Conservation (phyloP, 2,888 invertebrate genomes). For the Megamerina dolium region DNA sequence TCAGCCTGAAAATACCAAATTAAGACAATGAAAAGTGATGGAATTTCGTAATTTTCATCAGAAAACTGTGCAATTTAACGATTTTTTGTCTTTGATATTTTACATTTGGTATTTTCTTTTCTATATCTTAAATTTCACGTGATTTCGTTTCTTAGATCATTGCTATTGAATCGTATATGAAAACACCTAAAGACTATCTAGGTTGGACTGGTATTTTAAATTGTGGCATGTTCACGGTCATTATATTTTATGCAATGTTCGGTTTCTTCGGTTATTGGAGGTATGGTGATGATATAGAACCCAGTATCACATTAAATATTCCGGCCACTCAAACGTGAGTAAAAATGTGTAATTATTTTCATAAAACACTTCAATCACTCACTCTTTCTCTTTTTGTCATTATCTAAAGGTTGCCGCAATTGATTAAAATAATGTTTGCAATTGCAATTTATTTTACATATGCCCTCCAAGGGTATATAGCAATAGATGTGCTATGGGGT, state of each 20-base stretch:
- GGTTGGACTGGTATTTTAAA: conserved; percentile 85
- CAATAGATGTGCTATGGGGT: conserved; percentile 85
- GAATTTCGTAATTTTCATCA: background rate
- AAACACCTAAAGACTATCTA: conserved; percentile 75
- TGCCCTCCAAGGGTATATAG: conserved; percentile 91
- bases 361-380: background rate
- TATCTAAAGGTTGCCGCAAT: conserved; percentile 62
- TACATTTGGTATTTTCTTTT: no score
- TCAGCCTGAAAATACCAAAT: background rate
- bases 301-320: conserved; percentile 83
- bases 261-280: conserved; percentile 90
- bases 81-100: no score
- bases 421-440: conserved; percentile 71
- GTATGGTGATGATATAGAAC: conserved; percentile 66
- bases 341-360: no score
- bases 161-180: conserved; percentile 92
- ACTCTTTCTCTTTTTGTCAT: background rate
- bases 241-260: conserved; percentile 70
- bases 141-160: conserved; percentile 61
- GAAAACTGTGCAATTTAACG: background rate
- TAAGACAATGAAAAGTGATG: background rate
- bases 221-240: conserved; percentile 75
- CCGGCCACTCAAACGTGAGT: conserved; percentile 68
- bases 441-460: conserved; percentile 86
- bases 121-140: no score